Evolutionary conservation across 2,888 invertebrate species (phyloP).

Genomic region (Pyrrhia umbra): DNA sequence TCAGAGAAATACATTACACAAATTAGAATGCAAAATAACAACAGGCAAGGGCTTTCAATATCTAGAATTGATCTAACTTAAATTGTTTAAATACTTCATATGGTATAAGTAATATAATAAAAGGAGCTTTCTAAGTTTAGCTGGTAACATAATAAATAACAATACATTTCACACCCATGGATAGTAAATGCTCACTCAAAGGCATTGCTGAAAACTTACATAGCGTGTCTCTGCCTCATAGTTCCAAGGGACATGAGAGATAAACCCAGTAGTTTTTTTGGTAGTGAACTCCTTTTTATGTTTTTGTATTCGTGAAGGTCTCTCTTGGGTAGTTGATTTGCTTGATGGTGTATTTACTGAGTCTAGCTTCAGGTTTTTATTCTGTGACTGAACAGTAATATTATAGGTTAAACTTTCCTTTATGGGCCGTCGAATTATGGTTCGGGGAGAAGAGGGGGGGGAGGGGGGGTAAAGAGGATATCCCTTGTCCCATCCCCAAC

Average conservation of each 20-base stretch:
- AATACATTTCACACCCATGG: background rate
- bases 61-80: too few relatives aligned
- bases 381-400: slow-evolving; percentile 39
- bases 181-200: background rate
- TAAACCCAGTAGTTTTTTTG: slow-evolving; percentile 34
- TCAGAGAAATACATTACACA: background rate
- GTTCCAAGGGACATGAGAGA: slow-evolving; percentile 45
- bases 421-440: too few relatives aligned
- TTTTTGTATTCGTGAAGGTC: slow-evolving; percentile 4
- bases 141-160: background rate
- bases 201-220: slow-evolving; percentile 31
- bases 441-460: too few relatives aligned
- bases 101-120: too few relatives aligned
- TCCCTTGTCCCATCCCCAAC: too few relatives aligned
- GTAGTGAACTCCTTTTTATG: slow-evolving; percentile 4
- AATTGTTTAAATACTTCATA: background rate
- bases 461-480: too few relatives aligned
- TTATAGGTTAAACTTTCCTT: too few relatives aligned
- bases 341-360: slow-evolving; percentile 1
- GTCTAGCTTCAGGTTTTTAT: slow-evolving; percentile 23
- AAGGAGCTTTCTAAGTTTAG: too few relatives aligned
- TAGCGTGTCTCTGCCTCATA: slow-evolving; percentile 31
- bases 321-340: slow-evolving; percentile 1
- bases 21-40: background rate
- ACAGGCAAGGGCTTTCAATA: background rate